A percentile compares a stretch with the other conserved stretches of the same genome.
These are phyloP conservation scores for Triplophysa siluroides DNA, from an alignment of 2,113 vertebrate species.

Conservation along the genomic window DNA sequence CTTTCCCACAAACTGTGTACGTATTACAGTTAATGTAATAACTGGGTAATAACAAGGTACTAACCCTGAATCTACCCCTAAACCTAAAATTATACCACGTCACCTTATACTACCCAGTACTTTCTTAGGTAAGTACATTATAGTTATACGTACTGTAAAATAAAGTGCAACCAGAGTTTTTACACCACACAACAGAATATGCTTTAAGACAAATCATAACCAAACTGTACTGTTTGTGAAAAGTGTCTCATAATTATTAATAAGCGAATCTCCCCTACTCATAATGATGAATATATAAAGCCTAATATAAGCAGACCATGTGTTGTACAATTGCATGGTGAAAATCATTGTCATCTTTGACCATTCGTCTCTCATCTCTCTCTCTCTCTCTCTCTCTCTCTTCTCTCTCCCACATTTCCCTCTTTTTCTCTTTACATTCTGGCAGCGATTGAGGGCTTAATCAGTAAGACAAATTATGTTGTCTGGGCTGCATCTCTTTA, in stretches of 20 bases:
- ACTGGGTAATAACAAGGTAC: no score
- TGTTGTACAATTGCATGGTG: conserved; percentile 39
- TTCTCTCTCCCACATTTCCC: conserved; percentile 67
- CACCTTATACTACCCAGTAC: no score
- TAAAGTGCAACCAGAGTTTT: no score
- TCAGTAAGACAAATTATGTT: conserved; percentile 74
- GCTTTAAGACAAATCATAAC: no score
- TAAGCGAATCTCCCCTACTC: conserved; percentile 17
- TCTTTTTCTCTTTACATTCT: conserved; percentile 62
- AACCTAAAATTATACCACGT: no score
- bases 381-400: conserved; percentile 65
- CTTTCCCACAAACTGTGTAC: no score
- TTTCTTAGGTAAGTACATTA: no score
- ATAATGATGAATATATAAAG: neutral
- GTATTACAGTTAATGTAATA: no score
- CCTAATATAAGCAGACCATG: conserved; percentile 19
- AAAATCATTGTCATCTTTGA: conserved; percentile 68
- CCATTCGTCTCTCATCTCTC: conserved; percentile 73
- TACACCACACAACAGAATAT: no score
- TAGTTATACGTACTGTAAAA: no score
- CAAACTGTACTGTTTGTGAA: neutral
- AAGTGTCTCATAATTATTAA: conserved; percentile 3
- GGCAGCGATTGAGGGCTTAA: conserved; percentile 85
- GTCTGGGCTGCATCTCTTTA: conserved; percentile 43
- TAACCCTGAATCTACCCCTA: no score